A percentile compares a stretch with the other conserved stretches of the same genome.
These are phyloP conservation scores for Actenoides hombroni DNA, from an alignment of 2,113 vertebrate species.

Conservation along the genomic window DNA sequence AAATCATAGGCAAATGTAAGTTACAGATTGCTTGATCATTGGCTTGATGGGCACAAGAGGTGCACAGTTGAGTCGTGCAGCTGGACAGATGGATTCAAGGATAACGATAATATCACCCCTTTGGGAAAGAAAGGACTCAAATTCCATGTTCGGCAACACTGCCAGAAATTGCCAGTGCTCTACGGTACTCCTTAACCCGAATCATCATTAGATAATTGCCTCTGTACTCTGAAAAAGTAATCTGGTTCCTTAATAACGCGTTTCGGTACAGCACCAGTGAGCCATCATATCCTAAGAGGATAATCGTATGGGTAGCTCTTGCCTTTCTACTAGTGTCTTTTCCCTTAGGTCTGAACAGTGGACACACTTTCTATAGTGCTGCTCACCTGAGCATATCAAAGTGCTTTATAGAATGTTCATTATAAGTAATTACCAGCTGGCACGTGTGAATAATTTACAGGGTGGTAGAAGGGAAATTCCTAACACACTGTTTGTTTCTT, in stretches of 20 bases:
- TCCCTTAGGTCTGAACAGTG: slow-evolving; percentile 65
- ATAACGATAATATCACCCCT: neutral
- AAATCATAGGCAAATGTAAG: neutral
- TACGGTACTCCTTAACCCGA: neutral
- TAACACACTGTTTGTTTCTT: neutral
- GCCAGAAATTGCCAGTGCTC: neutral
- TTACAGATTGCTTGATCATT: neutral
- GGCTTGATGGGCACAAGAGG: neutral
- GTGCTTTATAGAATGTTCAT: slow-evolving; percentile 44
- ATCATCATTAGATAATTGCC: slow-evolving; percentile 3
- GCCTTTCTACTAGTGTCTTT: slow-evolving; percentile 55
- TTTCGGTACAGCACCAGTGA: neutral
- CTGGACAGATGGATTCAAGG: neutral
- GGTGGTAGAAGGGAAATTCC: neutral
- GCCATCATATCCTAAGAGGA: slow-evolving; percentile 21
- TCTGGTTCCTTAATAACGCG: slow-evolving; percentile 19
- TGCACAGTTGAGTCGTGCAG: neutral
- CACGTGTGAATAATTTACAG: slow-evolving; percentile 49
- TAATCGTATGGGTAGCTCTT: slow-evolving; percentile 67
- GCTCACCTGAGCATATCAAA: slow-evolving; percentile 68
- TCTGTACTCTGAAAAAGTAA: neutral
- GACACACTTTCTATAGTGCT: slow-evolving; percentile 28
- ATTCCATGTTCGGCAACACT: neutral
- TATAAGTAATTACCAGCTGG: slow-evolving; percentile 59
- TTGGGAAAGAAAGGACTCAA: neutral